A percentile compares a stretch with the other conserved stretches of the same genome.
These are phyloP conservation scores for Tipula helvola DNA, from an alignment of 2,888 invertebrate genomes.

Conservation along the genomic window DNA sequence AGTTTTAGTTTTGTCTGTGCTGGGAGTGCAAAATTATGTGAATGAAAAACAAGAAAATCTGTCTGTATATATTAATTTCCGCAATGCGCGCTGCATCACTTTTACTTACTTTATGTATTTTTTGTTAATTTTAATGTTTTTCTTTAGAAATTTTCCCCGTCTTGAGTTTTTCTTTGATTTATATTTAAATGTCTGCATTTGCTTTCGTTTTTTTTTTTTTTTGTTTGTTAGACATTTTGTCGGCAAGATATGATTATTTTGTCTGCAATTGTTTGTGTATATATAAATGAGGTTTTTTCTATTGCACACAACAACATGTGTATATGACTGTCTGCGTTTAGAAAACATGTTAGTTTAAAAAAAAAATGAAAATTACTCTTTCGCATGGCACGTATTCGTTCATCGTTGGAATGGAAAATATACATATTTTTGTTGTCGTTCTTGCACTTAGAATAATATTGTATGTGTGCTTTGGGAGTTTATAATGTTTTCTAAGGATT, in stretches of 20 bases:
- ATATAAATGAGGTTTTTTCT: not conserved
- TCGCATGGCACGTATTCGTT: not conserved
- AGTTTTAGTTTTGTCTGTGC: not conserved
- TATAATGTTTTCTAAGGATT: not conserved
- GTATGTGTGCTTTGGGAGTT: not conserved
- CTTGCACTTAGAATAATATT: not conserved
- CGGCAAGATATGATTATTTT: not conserved
- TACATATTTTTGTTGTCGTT: not conserved
- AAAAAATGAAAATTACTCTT: not conserved
- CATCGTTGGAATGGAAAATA: not conserved
- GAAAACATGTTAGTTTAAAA: not conserved
- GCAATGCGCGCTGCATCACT: not conserved
- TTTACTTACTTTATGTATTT: not conserved
- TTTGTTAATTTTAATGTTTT: not conserved
- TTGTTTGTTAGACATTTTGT: not conserved
- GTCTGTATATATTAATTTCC: not conserved
- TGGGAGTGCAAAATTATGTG: not conserved
- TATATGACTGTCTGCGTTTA: not conserved
- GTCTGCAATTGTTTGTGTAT: not conserved
- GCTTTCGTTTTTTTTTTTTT: not conserved
- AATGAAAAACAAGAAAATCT: not conserved
- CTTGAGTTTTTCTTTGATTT: not conserved
- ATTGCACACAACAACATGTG: not conserved
- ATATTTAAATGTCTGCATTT: not conserved
- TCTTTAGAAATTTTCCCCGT: not conserved